Percentiles rank a stretch among this genome's conserved stretches.
Conservation (phyloP, 37 sponge, comb jelly and placozoan genomes). For the Halisarca cf. caerulea region DNA sequence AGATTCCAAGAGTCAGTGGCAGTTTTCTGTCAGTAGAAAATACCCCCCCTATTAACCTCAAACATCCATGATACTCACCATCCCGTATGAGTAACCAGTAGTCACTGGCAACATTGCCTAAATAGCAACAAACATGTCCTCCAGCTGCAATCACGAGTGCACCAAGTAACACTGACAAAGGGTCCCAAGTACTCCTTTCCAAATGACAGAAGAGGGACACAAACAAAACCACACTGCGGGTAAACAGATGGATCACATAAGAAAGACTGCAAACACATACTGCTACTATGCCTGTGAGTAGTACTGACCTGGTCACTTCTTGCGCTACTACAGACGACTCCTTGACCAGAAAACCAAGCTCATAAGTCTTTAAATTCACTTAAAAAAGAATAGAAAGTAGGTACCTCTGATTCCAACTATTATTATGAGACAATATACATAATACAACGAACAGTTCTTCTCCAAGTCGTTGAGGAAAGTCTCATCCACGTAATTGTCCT, state of each 20-base stretch:
- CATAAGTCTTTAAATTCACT: slow-evolving; percentile 30
- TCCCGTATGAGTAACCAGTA: neutral
- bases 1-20: too few relatives aligned
- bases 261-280: neutral
- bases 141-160: neutral
- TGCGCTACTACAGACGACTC: slow-evolving; percentile 31
- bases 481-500: slow-evolving; percentile 82
- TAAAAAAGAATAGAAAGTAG: neutral
- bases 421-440: too few relatives aligned
- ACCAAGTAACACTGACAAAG: neutral
- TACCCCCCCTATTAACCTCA: too few relatives aligned
- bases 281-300: neutral
- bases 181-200: neutral
- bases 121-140: neutral
- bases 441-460: slow-evolving; percentile 64
- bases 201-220: slow-evolving; percentile 23
- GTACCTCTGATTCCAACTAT: too few relatives aligned
- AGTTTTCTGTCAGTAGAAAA: too few relatives aligned
- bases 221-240: slow-evolving; percentile 23
- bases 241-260: neutral
- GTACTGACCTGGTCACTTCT: slow-evolving; percentile 41
- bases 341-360: neutral
- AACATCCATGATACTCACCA: too few relatives aligned
- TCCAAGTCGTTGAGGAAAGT: slow-evolving; percentile 63
- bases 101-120: neutral